Base-by-base conservation (phyloP, 2,888 invertebrate species). In the Rhogogaster chlorosoma region DNA sequence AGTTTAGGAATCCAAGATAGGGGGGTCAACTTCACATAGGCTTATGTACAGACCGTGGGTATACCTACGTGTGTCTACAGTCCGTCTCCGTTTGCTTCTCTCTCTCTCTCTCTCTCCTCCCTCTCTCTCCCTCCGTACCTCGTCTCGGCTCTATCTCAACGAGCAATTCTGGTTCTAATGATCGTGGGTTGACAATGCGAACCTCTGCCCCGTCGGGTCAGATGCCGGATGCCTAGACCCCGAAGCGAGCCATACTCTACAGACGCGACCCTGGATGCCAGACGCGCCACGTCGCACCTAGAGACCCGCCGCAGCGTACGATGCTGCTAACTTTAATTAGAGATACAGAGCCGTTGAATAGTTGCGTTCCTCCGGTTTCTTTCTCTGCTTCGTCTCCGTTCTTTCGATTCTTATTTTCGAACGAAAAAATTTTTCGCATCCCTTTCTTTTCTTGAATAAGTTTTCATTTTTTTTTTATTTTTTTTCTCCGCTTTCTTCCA, bases 241-340 rank as follows among this genome's bases (percentile, higher is more conserved):
- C 82, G 64, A 36, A 64, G 64, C 64, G 26, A 82, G 82, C 64
- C 82, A 61, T 38, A 42, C 64, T 70, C 18, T 61, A 61, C 61
- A 82, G 82, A 82, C 88, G 77, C 86, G 89, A 89, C 88, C 89
- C 86, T 84, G 87, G 88, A 88, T 89, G 86, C 88, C 88, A 87
- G 86, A 87, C 88, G 88, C 87, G 88, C 88, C 88, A 87, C 87
- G 87, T 86, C 82, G 82, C 82, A 64, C 82, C 82, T 82, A 42
- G 22, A 45, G 26, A 42, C 75, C 42, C 26, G 75, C 42, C 49
- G 38, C 75, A 45, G 5, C 42, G 64, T 15, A 12, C 22, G 38
- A 29, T 64, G 29, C 57, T 36, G n/a, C 53, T 64, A 38, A 82
- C 57, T 82, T 82, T 82, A 82, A 82, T 82, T 82, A 82, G 82